Evolutionary conservation across 2,888 invertebrate genomes (phyloP).

Genomic region (Plebejus argus): DNA sequence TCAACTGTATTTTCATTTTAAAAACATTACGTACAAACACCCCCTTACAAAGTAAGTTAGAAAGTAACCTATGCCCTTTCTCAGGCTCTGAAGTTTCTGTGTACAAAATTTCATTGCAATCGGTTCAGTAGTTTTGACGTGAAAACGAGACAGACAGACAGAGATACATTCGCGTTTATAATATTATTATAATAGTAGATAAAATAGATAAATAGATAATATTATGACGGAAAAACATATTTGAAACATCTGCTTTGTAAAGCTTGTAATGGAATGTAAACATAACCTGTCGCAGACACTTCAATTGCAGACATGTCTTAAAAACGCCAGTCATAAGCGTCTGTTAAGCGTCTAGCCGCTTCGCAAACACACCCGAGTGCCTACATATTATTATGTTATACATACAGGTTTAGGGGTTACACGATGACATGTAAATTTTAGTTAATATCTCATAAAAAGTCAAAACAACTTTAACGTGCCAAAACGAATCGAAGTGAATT

Average conservation of each 20-base stretch:
- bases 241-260: conserved; percentile 12
- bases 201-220: too few relatives aligned
- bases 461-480: background rate
- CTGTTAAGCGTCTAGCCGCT: conserved; percentile 29
- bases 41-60: too few relatives aligned
- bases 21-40: too few relatives aligned
- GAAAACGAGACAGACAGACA: too few relatives aligned
- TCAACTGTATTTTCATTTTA: too few relatives aligned
- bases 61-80: too few relatives aligned
- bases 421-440: background rate
- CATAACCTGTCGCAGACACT: conserved; percentile 17
- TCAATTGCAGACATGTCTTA: background rate
- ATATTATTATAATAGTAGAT: too few relatives aligned
- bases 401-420: background rate
- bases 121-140: too few relatives aligned
- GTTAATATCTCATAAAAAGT: background rate
- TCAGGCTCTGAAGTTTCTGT: too few relatives aligned
- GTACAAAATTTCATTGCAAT: too few relatives aligned
- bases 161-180: too few relatives aligned
- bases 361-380: background rate
- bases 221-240: background rate
- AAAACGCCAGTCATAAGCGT: conserved; percentile 10
- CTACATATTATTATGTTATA: background rate
- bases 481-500: background rate
- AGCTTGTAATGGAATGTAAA: conserved; percentile 21